Conservation (phyloP, 2,797 vertebrate species). For the Sternarchorhynchus goeldii region DNA sequence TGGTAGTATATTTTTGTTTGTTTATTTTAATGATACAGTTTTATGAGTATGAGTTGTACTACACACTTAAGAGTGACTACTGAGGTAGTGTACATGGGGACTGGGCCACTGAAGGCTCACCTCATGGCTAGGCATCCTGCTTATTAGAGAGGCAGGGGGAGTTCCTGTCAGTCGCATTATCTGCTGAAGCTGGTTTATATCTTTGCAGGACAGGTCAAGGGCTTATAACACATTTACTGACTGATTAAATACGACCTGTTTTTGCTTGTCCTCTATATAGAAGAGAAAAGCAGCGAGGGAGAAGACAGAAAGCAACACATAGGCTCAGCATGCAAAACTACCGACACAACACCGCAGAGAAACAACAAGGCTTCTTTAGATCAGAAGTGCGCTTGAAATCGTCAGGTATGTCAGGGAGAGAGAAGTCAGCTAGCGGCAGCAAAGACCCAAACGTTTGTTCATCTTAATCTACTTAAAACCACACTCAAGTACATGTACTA, state of each 20-base stretch:
- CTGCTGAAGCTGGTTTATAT: constrained; percentile 99
- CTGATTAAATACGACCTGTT: constrained; percentile 30
- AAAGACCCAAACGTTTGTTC: constrained; percentile 35
- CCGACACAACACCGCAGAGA: constrained; percentile 36
- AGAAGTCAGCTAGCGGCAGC: constrained; percentile 40
- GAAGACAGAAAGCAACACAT: constrained; percentile 37
- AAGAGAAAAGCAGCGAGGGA: constrained; percentile 21
- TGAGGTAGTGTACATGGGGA: constrained; percentile 15
- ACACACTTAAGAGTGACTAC: background rate
- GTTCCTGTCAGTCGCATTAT: constrained; percentile 99
- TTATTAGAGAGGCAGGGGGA: constrained; percentile 96
- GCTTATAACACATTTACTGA: constrained; percentile 78
- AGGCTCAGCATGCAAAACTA: constrained; percentile 44
- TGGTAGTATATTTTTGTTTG: no score
- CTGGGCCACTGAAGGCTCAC: constrained; percentile 75
- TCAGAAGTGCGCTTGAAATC: constrained; percentile 24
- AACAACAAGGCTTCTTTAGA: constrained; percentile 44
- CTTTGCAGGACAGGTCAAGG: constrained; percentile 94
- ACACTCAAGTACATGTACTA: no score
- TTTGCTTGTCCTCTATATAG: constrained; percentile 39
- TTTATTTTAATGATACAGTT: background rate
- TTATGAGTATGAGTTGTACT: constrained; percentile 25
- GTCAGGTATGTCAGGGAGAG: constrained; percentile 34
- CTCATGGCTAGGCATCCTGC: constrained; percentile 99
- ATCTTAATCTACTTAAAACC: background rate